These are phyloP conservation scores for Cantharis lateralis DNA, from an alignment of 2,888 invertebrate species.

Conservation along the genomic window DNA sequence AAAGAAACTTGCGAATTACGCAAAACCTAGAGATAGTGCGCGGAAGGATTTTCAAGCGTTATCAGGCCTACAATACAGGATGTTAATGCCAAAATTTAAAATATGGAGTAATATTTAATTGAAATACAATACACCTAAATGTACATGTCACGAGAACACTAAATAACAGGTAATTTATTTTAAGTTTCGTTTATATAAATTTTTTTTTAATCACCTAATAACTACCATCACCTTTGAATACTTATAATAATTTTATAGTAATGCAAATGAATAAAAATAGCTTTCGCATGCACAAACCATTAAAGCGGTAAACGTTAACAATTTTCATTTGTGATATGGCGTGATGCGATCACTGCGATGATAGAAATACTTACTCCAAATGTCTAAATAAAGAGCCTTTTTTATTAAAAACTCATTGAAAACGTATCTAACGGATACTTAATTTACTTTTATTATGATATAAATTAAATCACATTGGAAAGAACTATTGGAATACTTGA, in stretches of 20 bases:
- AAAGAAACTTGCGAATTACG: too few species aligned
- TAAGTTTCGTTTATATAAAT: background rate
- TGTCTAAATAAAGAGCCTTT: background rate
- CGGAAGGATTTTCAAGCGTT: too few species aligned
- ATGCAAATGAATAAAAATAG: background rate
- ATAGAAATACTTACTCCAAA: background rate
- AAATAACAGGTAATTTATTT: background rate
- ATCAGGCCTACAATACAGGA: too few species aligned
- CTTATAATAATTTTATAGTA: background rate
- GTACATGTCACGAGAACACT: background rate
- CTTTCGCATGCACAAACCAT: background rate
- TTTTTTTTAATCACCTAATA: background rate
- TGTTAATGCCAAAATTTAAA: too few species aligned
- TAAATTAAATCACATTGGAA: background rate
- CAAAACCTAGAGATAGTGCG: too few species aligned
- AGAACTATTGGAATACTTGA: background rate
- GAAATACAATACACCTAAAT: too few species aligned
- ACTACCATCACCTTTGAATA: background rate
- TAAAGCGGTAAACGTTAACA: background rate
- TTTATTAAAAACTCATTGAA: background rate
- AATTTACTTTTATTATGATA: background rate
- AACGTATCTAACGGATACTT: background rate
- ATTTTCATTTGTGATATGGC: background rate
- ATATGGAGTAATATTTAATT: too few species aligned
- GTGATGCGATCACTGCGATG: background rate